Conservation (phyloP, 2,797 vertebrate genomes). For the Karalla daura region DNA sequence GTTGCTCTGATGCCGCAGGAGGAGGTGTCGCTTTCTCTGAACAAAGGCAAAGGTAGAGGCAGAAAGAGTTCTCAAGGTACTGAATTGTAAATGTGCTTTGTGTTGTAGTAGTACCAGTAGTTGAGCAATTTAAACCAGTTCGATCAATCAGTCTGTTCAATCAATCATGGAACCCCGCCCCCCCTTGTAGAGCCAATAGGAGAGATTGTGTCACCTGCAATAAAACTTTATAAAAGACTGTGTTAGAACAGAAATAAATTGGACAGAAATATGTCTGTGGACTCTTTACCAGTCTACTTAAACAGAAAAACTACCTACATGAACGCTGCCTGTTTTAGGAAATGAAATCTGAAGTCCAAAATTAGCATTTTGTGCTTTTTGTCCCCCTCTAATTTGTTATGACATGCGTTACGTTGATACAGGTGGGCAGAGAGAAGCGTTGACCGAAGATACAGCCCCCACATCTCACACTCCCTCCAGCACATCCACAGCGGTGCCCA, state of each 20-base stretch:
- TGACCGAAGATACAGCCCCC: conserved; percentile 70
- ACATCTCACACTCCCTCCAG: conserved; percentile 81
- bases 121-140: too few species aligned
- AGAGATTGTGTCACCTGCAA: too few species aligned
- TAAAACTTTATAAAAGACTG: too few species aligned
- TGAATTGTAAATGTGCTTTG: too few species aligned
- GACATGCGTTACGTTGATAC: not conserved
- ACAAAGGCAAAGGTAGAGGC: conserved; percentile 88
- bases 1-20: conserved; percentile 92
- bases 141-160: too few species aligned
- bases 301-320: not conserved
- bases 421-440: conserved; percentile 37
- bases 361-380: not conserved
- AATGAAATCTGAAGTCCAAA: not conserved
- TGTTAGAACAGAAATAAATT: too few species aligned
- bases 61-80: conserved; percentile 82
- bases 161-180: too few species aligned
- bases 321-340: not conserved
- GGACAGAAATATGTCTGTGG: too few species aligned
- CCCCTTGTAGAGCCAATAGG: too few species aligned
- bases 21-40: conserved; percentile 90
- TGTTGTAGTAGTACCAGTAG: too few species aligned
- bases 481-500: conserved; percentile 83
- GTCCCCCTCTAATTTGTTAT: not conserved
- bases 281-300: too few species aligned